Conservation (phyloP, 2,113 vertebrate genomes). For the Ornithorhynchus anatinus region DNA sequence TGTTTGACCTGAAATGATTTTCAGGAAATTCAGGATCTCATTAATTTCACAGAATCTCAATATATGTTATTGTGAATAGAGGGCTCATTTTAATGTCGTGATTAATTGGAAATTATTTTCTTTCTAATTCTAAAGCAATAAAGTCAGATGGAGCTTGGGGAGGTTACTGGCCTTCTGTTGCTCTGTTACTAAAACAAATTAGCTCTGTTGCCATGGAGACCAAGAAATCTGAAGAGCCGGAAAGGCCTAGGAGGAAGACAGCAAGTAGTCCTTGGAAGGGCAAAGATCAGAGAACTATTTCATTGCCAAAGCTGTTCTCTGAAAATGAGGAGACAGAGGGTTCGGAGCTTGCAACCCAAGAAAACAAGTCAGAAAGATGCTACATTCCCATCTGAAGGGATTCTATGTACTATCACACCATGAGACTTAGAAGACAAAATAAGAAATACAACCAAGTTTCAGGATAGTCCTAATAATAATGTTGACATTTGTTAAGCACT, state of each 20-base stretch:
- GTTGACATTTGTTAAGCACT: neutral
- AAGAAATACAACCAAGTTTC: neutral
- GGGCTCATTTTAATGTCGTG: neutral
- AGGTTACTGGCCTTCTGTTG: neutral
- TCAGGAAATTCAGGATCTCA: neutral
- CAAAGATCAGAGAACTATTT: neutral
- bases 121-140: slow-evolving; percentile 31
- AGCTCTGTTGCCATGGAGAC: slow-evolving; percentile 57
- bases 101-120: slow-evolving; percentile 33
- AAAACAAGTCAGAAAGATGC: neutral
- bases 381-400: slow-evolving; percentile 66
- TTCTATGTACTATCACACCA: slow-evolving; percentile 69
- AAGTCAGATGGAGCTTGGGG: slow-evolving; percentile 10
- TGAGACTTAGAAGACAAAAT: slow-evolving; percentile 50
- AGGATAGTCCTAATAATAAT: slow-evolving; percentile 65
- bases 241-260: neutral
- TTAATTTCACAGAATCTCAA: neutral
- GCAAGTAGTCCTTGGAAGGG: neutral
- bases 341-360: fast-evolving
- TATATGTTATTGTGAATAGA: neutral
- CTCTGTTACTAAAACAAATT: slow-evolving; percentile 25
- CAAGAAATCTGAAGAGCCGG: slow-evolving; percentile 40
- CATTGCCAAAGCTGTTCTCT: neutral
- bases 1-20: neutral
- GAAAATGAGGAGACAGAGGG: slow-evolving; percentile 39